Percentiles rank a stretch among this genome's conserved stretches.
These are phyloP conservation scores for Himalopsyche tibetana DNA, from an alignment of 2,888 invertebrate species.

Conservation along the genomic window DNA sequence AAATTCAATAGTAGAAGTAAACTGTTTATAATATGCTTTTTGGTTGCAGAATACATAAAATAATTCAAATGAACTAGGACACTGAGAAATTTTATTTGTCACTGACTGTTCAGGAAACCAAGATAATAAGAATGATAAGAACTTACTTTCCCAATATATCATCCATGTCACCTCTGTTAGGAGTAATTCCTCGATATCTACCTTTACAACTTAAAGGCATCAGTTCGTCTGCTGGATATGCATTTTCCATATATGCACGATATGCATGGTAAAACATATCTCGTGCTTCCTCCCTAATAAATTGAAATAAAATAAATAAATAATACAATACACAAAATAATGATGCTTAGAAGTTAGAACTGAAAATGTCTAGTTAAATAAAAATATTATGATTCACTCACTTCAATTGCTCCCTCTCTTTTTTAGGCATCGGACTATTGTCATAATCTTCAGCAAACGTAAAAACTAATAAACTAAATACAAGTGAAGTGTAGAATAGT, in stretches of 20 bases:
- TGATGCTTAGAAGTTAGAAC: background rate
- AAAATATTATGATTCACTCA: constrained; percentile 24
- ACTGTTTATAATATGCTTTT: no score
- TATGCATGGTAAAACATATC: constrained; percentile 99
- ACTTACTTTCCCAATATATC: constrained; percentile 97
- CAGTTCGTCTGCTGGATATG: constrained; percentile 98
- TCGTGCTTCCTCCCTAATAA: constrained; percentile 88
- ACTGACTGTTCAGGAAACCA: constrained; percentile 33
- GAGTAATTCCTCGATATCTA: constrained; percentile 91
- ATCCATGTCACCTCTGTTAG: constrained; percentile 96
- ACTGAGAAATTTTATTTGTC: no score
- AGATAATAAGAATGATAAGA: constrained; percentile 9
- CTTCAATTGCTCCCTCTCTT: constrained; percentile 47
- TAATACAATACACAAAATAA: background rate
- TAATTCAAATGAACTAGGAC: no score
- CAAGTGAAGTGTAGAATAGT: background rate
- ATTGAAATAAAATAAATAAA: background rate
- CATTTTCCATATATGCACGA: constrained; percentile 96
- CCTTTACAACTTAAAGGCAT: constrained; percentile 98
- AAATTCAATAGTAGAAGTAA: no score
- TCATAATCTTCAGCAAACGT: constrained; percentile 43
- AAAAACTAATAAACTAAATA: background rate
- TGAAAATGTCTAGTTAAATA: background rate
- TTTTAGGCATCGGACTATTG: constrained; percentile 41
- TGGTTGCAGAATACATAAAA: no score